phyloP scores from a whole-genome alignment of 2,797 vertebrate genomes.

The Enteromius paludinosus region DNA sequence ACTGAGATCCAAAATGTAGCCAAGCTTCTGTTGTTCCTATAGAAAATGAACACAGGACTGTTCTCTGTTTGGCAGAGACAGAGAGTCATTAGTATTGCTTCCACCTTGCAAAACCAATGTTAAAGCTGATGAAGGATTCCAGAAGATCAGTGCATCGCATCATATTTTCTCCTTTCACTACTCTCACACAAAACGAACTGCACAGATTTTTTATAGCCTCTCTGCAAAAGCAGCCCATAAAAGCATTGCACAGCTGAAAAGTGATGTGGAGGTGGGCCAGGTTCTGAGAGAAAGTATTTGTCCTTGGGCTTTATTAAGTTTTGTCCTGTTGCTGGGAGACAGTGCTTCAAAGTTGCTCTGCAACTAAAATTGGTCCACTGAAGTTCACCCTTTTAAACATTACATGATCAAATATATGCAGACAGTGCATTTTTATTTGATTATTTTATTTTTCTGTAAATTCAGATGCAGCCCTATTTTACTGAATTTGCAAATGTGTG shows the following conservation, averaged over 20 bases:
- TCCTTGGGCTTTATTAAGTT: slow-evolving; percentile 56
- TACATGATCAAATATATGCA: neutral
- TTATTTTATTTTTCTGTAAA: neutral
- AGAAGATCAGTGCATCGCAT: slow-evolving; percentile 37
- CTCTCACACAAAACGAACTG: slow-evolving; percentile 42
- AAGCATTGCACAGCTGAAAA: slow-evolving; percentile 41
- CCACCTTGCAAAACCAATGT: slow-evolving; percentile 42
- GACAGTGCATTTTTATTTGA: neutral
- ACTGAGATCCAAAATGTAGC: slow-evolving; percentile 62
- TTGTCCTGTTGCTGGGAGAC: slow-evolving; percentile 41
- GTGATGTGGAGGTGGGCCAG: slow-evolving; percentile 27
- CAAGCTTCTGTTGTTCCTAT: slow-evolving; percentile 46
- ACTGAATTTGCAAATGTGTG: neutral
- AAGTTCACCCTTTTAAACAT: slow-evolving; percentile 5
- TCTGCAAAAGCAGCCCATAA: slow-evolving; percentile 43
- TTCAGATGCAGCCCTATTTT: neutral
- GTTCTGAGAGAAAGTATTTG: slow-evolving; percentile 34
- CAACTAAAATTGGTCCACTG: slow-evolving; percentile 6
- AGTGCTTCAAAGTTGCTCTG: slow-evolving; percentile 30
- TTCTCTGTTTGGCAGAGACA: slow-evolving; percentile 47
- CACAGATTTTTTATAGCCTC: slow-evolving; percentile 53
- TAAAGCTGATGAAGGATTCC: slow-evolving; percentile 41
- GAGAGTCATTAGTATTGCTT: slow-evolving; percentile 43
- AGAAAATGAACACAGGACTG: slow-evolving; percentile 52
- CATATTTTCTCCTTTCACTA: slow-evolving; percentile 37